Conservation (phyloP, 1,140 invertebrate genomes). For the Myzus persicae region DNA sequence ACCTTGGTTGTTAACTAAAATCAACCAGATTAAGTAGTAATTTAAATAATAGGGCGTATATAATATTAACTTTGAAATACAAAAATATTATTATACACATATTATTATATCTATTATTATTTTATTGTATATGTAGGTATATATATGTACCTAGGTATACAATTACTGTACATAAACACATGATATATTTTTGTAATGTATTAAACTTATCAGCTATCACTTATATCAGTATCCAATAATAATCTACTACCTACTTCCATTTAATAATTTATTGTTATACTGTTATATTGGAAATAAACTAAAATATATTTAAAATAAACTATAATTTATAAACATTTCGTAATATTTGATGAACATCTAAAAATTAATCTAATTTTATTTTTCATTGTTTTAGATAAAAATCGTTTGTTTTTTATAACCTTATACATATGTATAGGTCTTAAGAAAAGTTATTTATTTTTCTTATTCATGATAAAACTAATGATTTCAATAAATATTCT, state of each 20-base stretch:
- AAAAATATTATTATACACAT: not conserved
- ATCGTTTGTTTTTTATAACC: not conserved
- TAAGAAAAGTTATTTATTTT: not conserved
- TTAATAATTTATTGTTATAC: not conserved
- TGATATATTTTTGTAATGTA: too few species aligned
- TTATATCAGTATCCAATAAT: not conserved
- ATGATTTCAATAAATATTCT: not conserved
- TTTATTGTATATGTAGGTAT: too few species aligned
- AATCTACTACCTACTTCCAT: not conserved
- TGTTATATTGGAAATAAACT: too few species aligned
- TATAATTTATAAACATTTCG: not conserved
- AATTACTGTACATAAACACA: too few species aligned
- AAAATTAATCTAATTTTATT: not conserved
- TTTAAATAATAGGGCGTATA: not conserved
- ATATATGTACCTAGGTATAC: too few species aligned
- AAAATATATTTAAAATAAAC: not conserved
- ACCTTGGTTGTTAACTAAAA: not conserved
- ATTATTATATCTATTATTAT: too few species aligned
- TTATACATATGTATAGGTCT: not conserved
- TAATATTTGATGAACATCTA: not conserved
- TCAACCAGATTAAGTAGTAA: not conserved
- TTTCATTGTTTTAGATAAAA: not conserved
- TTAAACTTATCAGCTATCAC: too few species aligned
- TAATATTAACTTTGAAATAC: not conserved
- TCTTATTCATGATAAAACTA: not conserved